These are phyloP conservation scores for Urosaurus nigricauda DNA, from an alignment of 2,797 vertebrate species.

Conservation along the genomic window DNA sequence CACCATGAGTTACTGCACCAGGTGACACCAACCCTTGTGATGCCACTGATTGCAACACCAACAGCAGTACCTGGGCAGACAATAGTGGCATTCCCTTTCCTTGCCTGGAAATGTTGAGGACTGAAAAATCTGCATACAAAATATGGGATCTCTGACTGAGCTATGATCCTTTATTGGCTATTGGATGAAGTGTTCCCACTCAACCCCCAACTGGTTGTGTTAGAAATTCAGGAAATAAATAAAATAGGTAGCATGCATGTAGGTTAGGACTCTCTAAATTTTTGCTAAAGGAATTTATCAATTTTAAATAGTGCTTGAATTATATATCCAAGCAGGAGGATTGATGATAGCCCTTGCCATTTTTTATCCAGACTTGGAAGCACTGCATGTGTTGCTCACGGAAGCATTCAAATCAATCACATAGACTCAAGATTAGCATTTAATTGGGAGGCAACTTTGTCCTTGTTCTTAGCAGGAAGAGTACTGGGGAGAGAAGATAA, in stretches of 20 bases:
- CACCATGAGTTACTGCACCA: too few species aligned
- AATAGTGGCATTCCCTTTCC: background rate
- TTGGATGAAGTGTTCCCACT: background rate
- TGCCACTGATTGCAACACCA: background rate
- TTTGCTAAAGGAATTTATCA: constrained; percentile 44
- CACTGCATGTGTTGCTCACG: constrained; percentile 63
- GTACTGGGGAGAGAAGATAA: constrained; percentile 44
- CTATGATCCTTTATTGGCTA: background rate
- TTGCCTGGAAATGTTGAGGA: background rate
- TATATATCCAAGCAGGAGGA: constrained; percentile 55
- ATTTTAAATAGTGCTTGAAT: constrained; percentile 50
- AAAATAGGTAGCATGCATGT: constrained; percentile 5
- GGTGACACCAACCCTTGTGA: too few species aligned
- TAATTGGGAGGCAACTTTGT: constrained; percentile 61
- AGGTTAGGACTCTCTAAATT: constrained; percentile 31
- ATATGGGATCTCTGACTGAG: background rate
- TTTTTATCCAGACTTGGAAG: constrained; percentile 68
- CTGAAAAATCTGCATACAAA: background rate
- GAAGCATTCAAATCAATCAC: constrained; percentile 68
- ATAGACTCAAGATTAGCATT: constrained; percentile 41
- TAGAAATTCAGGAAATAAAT: constrained; percentile 6
- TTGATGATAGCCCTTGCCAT: constrained; percentile 69
- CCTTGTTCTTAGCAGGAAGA: constrained; percentile 25
- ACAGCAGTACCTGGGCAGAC: background rate
- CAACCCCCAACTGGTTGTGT: background rate